Evolutionary conservation across 2,797 vertebrate species (phyloP).

Genomic region (Microctenopoma lineatum): DNA sequence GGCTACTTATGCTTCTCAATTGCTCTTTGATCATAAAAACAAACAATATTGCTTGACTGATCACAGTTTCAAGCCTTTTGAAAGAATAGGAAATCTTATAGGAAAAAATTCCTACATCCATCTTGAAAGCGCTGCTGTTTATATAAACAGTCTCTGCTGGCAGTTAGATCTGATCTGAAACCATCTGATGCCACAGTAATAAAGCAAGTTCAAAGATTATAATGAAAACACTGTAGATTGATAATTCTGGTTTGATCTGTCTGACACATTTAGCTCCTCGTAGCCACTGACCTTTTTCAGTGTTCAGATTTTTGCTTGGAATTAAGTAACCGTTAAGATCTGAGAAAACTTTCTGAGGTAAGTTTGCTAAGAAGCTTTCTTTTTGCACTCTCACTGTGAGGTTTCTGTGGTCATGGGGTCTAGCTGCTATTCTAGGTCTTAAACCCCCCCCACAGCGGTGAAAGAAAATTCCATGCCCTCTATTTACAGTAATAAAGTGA

Average conservation of each 20-base stretch:
- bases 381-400: constrained; percentile 42
- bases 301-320: constrained; percentile 22
- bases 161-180: constrained; percentile 23
- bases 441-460: constrained; percentile 22
- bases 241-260: constrained; percentile 43
- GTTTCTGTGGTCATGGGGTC: constrained; percentile 43
- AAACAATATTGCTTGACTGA: constrained; percentile 28
- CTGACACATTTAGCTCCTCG: constrained; percentile 49
- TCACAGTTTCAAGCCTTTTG: constrained; percentile 5
- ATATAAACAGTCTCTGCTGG: constrained; percentile 29
- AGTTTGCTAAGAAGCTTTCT: constrained; percentile 40
- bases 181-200: constrained; percentile 8
- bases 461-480: constrained; percentile 48
- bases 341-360: constrained; percentile 32
- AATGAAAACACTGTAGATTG: constrained; percentile 24
- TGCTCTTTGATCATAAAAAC: constrained; percentile 17
- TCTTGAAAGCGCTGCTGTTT: constrained; percentile 27
- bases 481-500: constrained; percentile 59
- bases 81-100: constrained; percentile 1
- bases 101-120: constrained; percentile 21
- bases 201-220: not conserved
- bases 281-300: constrained; percentile 41
- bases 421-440: constrained; percentile 37
- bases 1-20: constrained; percentile 4
- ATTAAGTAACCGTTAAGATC: constrained; percentile 36